Conservation (phyloP, 1,140 invertebrate species). For the Atta texana region DNA sequence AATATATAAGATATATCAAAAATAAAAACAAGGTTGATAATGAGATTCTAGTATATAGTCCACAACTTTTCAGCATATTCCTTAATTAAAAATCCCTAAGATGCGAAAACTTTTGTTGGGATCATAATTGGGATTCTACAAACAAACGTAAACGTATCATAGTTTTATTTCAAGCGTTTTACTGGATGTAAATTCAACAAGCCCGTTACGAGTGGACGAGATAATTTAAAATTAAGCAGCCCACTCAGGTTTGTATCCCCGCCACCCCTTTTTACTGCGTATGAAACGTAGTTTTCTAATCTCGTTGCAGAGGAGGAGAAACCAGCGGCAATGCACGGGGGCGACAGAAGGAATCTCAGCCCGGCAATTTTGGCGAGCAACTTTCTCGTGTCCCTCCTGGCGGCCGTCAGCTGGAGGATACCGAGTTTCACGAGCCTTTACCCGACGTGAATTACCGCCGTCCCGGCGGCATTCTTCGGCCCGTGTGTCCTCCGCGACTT, state of each 20-base stretch:
- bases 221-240: constrained; percentile 9
- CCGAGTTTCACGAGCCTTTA: constrained; percentile 84
- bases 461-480: not conserved
- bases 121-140: not conserved
- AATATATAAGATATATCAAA: not conserved
- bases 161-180: not conserved
- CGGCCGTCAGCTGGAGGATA: constrained; percentile 85
- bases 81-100: not conserved
- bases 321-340: constrained; percentile 87
- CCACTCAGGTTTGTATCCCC: not conserved
- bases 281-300: constrained; percentile 74
- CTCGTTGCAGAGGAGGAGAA: constrained; percentile 84
- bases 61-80: not conserved
- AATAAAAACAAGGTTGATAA: not conserved
- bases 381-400: constrained; percentile 83
- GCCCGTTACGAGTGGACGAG: not conserved
- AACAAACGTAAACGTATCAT: not conserved
- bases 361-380: constrained; percentile 84
- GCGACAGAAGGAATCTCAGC: constrained; percentile 84
- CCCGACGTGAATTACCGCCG: constrained; percentile 82
- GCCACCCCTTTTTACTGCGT: not conserved
- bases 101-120: not conserved
- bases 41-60: not conserved
- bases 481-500: constrained; percentile 25
- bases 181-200: not conserved